These are phyloP conservation scores for Asarcornis scutulata DNA, from an alignment of 2,113 vertebrate species.

Conservation along the genomic window DNA sequence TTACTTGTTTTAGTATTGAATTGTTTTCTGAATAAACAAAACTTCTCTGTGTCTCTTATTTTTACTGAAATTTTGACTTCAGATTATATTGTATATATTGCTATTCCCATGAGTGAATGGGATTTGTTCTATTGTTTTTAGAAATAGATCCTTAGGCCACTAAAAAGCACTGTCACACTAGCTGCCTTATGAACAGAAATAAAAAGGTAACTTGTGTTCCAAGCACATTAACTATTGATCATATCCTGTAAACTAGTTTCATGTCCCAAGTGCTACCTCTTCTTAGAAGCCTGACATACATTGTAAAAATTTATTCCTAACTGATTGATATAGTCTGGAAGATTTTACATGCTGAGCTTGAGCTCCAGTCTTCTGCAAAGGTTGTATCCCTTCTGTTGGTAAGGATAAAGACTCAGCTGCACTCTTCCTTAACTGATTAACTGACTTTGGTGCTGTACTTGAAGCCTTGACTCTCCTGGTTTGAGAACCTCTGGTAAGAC, in stretches of 20 bases:
- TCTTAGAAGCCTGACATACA: not conserved
- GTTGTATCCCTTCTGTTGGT: not conserved
- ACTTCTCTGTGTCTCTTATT: not conserved
- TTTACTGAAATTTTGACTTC: not conserved
- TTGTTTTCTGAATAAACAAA: slow-evolving; percentile 55
- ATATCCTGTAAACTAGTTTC: not conserved
- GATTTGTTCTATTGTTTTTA: not conserved
- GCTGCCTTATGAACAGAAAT: slow-evolving; percentile 9
- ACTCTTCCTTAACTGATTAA: not conserved
- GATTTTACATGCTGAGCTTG: not conserved
- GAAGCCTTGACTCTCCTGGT: not conserved
- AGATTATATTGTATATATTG: not conserved
- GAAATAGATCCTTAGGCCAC: not conserved
- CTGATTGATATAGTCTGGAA: not conserved
- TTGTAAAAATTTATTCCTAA: too few relatives aligned
- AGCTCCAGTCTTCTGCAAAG: too few relatives aligned
- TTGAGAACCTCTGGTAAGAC: not conserved
- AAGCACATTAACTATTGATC: not conserved
- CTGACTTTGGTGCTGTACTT: not conserved
- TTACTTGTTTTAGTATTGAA: not conserved
- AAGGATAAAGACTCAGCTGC: not conserved
- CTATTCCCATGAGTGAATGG: not conserved
- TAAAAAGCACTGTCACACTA: not conserved
- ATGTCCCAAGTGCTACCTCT: not conserved
- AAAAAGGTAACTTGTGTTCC: not conserved